phyloP scores from a whole-genome alignment of 2,797 vertebrate genomes.

The Psittacula echo region DNA sequence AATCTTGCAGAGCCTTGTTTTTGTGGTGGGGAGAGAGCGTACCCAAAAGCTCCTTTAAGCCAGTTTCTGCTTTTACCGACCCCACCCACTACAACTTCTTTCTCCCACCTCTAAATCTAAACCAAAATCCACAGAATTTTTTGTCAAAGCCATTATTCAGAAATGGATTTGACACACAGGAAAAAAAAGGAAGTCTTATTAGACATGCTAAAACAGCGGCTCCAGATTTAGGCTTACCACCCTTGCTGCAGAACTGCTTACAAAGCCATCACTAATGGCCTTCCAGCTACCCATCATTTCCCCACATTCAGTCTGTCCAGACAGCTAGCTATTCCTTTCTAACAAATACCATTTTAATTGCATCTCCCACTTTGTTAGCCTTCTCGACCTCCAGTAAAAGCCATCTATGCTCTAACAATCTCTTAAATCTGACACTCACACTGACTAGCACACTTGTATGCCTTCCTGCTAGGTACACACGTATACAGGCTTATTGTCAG shows the following conservation, averaged over 20 bases:
- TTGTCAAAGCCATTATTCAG: neutral
- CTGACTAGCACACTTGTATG: neutral
- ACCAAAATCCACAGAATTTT: neutral
- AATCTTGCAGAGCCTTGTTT: neutral
- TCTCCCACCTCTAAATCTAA: neutral
- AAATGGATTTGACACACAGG: neutral
- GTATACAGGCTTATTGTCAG: neutral
- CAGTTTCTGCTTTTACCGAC: neutral
- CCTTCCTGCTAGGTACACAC: constrained; percentile 14
- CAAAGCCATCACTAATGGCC: constrained; percentile 66
- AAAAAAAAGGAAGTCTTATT: neutral
- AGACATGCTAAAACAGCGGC: constrained; percentile 34
- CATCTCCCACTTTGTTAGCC: constrained; percentile 71
- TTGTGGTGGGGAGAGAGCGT: neutral
- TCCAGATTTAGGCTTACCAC: constrained; percentile 54
- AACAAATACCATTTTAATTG: constrained; percentile 74
- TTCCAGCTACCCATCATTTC: constrained; percentile 57
- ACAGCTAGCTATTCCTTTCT: constrained; percentile 48
- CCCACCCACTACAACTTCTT: neutral
- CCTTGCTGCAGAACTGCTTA: constrained; percentile 58
- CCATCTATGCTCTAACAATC: constrained; percentile 65
- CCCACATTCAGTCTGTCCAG: constrained; percentile 7
- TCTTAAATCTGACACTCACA: constrained; percentile 68
- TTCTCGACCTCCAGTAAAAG: constrained; percentile 80
- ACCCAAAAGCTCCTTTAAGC: neutral